Evolutionary conservation across 2,797 vertebrate genomes (phyloP), one percentile per base, ranked within the genome.

Genomic region (Peromyscus aztecus): DNA sequence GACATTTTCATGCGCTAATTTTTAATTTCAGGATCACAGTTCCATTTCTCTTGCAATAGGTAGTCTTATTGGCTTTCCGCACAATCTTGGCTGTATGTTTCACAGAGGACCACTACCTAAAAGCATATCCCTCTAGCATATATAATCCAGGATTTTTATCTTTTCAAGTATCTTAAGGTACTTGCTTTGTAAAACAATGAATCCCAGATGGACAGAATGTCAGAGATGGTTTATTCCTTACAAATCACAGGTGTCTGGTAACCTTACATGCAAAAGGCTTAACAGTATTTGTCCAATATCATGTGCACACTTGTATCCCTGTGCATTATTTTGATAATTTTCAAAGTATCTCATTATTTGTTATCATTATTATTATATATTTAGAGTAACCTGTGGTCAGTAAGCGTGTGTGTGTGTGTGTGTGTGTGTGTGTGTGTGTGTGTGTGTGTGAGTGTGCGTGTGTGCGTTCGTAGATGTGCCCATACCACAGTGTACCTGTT

Each of bases 81-180:
- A 92, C 67, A 90, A 52, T 77, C 92, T 65, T 85, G 27, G 8
- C 67, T 73, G 67, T 90, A 67, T 16, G 57, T 46, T 84, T 95
- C 34, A 65, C 34, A 71, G 14, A 97, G 17, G 2, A 37, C 23
- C 46, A 78, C 23, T 77, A 7, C 6, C 65, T 92, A 77, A 95
- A 55, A 88, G 23, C 4, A 24, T 37, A 37, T 6, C 52, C 14
- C 1, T 49, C 19, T 7, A 57, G 1, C 37, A 13, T 63, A 34
- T 14, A 55, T 82, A 84, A 34, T 65, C n/a, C 24, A 24, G 69
- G 6, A 7, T 94, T 17, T 63, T 75, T 23, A 55, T 3, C 34
- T 81, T 2, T 16, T 49, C 8, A 65, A 37, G 14, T 90, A 71
- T 65, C 13, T 40, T 21, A 9, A 77, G 40, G 59, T 4, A 67